Percentiles rank a stretch among this genome's conserved stretches.
Conservation (phyloP, 92 coral and sea anemone species). For the Paragorgia papillata region DNA sequence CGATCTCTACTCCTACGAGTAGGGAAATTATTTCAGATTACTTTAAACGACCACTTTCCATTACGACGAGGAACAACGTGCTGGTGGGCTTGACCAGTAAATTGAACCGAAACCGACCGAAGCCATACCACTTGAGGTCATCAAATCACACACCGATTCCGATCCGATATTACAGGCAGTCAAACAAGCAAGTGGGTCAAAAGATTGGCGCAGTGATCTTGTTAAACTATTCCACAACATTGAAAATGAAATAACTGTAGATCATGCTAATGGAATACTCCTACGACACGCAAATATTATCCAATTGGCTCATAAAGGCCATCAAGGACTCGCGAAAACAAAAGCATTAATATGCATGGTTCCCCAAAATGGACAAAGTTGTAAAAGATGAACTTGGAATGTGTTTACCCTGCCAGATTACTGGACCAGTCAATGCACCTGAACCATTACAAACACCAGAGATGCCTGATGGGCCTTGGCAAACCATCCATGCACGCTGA, state of each 20-base stretch:
- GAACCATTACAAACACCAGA: conserved; percentile 56
- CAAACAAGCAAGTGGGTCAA: not conserved
- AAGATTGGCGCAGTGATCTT: not conserved
- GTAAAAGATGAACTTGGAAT: conserved; percentile 53
- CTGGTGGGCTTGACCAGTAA: too few relatives aligned
- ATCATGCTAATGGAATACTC: conserved; percentile 1
- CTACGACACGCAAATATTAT: not conserved
- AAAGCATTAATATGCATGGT: conserved; percentile 33
- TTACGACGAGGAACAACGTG: too few relatives aligned
- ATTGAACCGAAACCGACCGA: too few relatives aligned
- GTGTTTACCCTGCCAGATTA: conserved; percentile 62
- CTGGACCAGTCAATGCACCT: conserved; percentile 52
- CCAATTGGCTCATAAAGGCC: conserved; percentile 18
- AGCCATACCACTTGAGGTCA: not conserved
- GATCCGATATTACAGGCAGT: conserved; percentile 6
- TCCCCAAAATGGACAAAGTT: conserved; percentile 36
- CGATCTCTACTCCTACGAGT: too few relatives aligned
- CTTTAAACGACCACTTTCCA: too few relatives aligned
- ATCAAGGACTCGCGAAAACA: conserved; percentile 16
- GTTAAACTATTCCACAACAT: not conserved
- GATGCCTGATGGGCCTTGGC: conserved; percentile 60
- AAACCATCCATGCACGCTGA: conserved; percentile 60
- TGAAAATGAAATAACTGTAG: conserved; percentile 5
- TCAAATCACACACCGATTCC: not conserved
- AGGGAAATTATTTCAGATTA: too few relatives aligned